Base-by-base conservation (phyloP, 1,140 invertebrate genomes). In the Cyphomyrmex costatus region DNA sequence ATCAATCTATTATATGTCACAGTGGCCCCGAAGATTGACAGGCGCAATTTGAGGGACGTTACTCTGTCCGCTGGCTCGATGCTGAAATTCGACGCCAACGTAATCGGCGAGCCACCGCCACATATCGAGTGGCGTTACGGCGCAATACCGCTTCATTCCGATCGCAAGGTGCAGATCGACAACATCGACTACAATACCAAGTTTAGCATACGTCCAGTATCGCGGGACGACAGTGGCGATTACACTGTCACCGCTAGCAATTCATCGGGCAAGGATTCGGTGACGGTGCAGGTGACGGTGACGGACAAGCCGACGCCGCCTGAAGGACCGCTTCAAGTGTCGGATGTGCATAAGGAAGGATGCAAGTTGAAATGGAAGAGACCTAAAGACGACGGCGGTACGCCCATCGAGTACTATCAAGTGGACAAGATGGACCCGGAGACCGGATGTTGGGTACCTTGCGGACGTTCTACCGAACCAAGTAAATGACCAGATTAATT, bases 21-120 rank as follows among this genome's bases (percentile, higher is more conserved):
- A 97, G 97, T 99, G 94, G 97, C 98, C 80, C 99, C 99, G 46
- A 98, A 98, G 95, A 99, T 99, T 95, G 98, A 99, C 94, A 96
- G 98, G 66, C 97, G 98, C 79, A 98, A 98, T 92, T 95, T 99
- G 12, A 96, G 97, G 58, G 98, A 99, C 92, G 95, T 99, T 46
- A 98, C 97, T 0, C 94, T 99, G 60, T 98, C 98, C n/a, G 97
- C 98, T 80, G 98, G 98, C 46, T 97, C 98, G 6, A 96, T 98
- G 49, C 96, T 99, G n/a, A 99, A 98, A 95, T 97, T 98, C 91
- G 98, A 99, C 91, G 98, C 98, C 3, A 97, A 97, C 87, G 97
- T 99, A 61, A 98, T 97, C 92, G 98, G 98, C 85, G 98, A 99
- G 95, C 98, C 98, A 46, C 97, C 98, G 86, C 98, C 98, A 90